Percentiles rank a stretch among this genome's conserved stretches.
These are phyloP conservation scores for Pituophis catenifer DNA, from an alignment of 2,113 vertebrate species.

Conservation along the genomic window DNA sequence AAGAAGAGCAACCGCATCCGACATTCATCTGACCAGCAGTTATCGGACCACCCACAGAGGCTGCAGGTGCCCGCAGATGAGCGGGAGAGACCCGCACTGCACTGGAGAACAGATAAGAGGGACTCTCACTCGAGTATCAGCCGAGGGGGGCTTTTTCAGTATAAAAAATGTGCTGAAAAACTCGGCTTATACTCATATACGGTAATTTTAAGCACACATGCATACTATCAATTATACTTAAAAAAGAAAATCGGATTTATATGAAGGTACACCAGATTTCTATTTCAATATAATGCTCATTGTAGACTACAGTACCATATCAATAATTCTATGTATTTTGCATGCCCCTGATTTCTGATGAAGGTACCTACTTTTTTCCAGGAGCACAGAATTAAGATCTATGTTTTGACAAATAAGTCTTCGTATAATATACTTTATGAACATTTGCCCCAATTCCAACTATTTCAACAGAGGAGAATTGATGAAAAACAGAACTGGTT, in stretches of 20 bases:
- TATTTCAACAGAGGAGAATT: neutral
- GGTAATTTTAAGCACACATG: neutral
- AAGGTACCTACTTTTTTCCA: neutral
- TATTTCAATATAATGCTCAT: neutral
- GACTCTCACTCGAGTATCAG: too few relatives aligned
- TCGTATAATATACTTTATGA: neutral
- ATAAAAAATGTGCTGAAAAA: too few relatives aligned
- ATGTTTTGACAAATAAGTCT: neutral
- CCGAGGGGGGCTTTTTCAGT: too few relatives aligned
- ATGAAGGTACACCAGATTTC: neutral
- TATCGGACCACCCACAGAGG: too few relatives aligned
- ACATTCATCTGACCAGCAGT: too few relatives aligned
- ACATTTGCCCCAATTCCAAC: neutral
- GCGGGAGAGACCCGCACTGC: too few relatives aligned
- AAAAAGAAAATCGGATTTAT: neutral
- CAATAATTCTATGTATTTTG: neutral
- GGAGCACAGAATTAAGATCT: too few relatives aligned
- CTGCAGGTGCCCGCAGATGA: too few relatives aligned
- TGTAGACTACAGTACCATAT: neutral
- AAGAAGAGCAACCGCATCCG: too few relatives aligned
- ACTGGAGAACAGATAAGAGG: too few relatives aligned
- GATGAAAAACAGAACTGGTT: neutral
- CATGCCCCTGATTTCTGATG: neutral
- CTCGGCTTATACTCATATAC: too few relatives aligned
- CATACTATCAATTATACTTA: neutral